Conservation (phyloP, 1,140 invertebrate species). For the Ceratoteleas bidentatus region DNA sequence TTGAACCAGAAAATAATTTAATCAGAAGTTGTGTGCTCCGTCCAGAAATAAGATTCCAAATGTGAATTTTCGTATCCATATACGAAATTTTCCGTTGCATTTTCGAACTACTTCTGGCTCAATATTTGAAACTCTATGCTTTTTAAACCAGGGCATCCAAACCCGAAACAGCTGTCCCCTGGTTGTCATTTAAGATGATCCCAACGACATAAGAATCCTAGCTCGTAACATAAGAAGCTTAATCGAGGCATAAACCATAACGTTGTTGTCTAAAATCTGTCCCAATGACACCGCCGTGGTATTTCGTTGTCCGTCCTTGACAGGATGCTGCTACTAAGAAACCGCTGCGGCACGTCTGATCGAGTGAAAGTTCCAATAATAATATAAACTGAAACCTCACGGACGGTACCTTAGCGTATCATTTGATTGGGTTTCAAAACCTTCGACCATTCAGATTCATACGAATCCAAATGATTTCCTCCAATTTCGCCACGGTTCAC, state of each 20-base stretch:
- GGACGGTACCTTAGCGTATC: conserved; percentile 28
- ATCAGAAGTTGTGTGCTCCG: too few relatives aligned
- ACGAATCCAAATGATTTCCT: not conserved
- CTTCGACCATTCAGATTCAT: not conserved
- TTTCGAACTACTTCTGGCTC: too few relatives aligned
- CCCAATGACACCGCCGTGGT: conserved; percentile 21
- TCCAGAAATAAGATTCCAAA: too few relatives aligned
- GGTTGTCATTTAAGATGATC: too few relatives aligned
- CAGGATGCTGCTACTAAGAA: conserved; percentile 31
- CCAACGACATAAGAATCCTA: not conserved
- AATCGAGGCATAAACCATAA: not conserved
- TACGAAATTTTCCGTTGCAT: too few relatives aligned
- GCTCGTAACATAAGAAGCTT: not conserved
- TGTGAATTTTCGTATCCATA: too few relatives aligned
- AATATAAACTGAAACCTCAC: conserved; percentile 40
- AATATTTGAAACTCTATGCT: too few relatives aligned
- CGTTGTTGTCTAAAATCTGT: conserved; percentile 26
- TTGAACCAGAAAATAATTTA: too few relatives aligned
- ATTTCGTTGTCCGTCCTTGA: conserved; percentile 52
- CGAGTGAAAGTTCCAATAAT: conserved; percentile 60
- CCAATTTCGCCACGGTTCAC: too few relatives aligned
- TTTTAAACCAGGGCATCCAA: too few relatives aligned
- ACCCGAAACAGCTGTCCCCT: too few relatives aligned
- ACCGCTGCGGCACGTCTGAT: conserved; percentile 28
- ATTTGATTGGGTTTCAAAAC: conserved; percentile 44